Percentiles rank a stretch among this genome's conserved stretches.
Conservation (phyloP, 2,888 invertebrate genomes). For the Chelonus formosanus region DNA sequence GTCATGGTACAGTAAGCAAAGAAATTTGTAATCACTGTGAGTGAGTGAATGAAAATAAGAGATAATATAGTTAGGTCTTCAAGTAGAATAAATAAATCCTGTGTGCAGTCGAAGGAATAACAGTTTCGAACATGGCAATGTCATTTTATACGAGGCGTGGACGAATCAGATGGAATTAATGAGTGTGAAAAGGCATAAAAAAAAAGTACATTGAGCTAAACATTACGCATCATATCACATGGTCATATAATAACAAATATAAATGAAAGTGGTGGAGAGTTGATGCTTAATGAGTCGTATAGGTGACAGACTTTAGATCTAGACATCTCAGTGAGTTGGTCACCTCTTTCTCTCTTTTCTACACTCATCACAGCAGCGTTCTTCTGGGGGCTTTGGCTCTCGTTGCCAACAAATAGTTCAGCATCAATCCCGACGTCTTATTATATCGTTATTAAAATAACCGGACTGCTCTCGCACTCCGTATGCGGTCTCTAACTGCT, state of each 20-base stretch:
- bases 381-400: conserved; percentile 49
- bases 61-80: background rate
- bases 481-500: conserved; percentile 37
- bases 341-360: conserved; percentile 29
- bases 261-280: conserved; percentile 2
- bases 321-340: conserved; percentile 49
- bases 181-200: background rate
- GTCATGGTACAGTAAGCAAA: conserved; percentile 10
- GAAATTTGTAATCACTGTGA: conserved; percentile 9
- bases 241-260: conserved; percentile 31
- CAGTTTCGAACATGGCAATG: background rate
- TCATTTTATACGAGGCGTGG: conserved; percentile 26
- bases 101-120: background rate
- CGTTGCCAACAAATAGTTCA: conserved; percentile 64
- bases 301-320: conserved; percentile 62
- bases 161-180: conserved; percentile 34
- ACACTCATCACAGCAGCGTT: conserved; percentile 31
- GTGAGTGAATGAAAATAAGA: conserved; percentile 11
- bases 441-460: conserved; percentile 66
- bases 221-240: background rate
- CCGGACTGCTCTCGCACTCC: conserved; percentile 46
- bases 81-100: background rate
- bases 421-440: conserved; percentile 65
- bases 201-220: background rate
- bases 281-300: conserved; percentile 58